Evolutionary conservation across 1,140 invertebrate species (phyloP), one percentile per base, ranked within the genome.

Genomic region (Capitella teleta): DNA sequence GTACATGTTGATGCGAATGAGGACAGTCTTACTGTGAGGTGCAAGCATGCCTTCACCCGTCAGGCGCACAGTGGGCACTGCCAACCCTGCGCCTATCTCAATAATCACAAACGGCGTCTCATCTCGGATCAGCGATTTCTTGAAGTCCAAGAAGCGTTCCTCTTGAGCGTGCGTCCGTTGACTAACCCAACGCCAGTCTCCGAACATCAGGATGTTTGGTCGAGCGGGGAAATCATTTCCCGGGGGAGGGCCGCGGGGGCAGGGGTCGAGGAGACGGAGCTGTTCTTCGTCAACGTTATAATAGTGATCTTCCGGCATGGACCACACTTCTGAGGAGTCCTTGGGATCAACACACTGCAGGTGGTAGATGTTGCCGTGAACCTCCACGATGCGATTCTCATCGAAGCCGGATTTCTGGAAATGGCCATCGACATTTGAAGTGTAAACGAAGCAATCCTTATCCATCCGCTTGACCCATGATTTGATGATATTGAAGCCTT

Each of bases 391-490:
- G 19, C 18, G 25, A 32, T 51, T 41, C 19, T 44, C 49, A 12
- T 37, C 8, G 26, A 46, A 51, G n/a, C 49, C 49, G 19, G 49
- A 25, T 41, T 51, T 51, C 26, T 51, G 40, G 41, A 51, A 51
- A 19, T 51, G 49, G 16, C 49, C 49, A 45, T 51, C 49, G 3
- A 51, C 49, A 30, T 51, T 51, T 24, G 40, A 44, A 14, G 49
- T 51, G 25, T 44, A 51, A 28, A 51, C 49, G 34, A 51, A 51
- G 25, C 45, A 28, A 3, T 41, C 49, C 12, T 45, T 28, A 3
- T 19, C 40, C 49, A 51, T 51, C 26, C 26, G 14, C n/a, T 30
- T 24, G 4, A 26, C 41, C 49, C 49, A 51, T 12, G 14, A 10
- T n/a, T 30, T 44, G 24, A 51, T 38, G 18, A 51, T 51, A 23